Conservation (phyloP, 2,113 vertebrate genomes). For the Dicerorhinus sumatrensis region DNA sequence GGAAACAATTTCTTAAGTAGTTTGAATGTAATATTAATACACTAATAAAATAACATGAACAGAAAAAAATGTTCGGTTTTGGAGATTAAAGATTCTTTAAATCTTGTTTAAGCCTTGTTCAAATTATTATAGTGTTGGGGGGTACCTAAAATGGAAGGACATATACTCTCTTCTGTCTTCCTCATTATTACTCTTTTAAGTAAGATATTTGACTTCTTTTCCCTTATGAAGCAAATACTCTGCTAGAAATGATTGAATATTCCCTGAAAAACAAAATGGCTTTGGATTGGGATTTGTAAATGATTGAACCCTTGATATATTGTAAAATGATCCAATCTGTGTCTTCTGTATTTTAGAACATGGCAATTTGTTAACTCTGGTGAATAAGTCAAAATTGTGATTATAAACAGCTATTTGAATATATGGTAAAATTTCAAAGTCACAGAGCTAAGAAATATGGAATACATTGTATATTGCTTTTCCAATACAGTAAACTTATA, state of each 20-base stretch:
- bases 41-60: neutral
- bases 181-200: constrained; percentile 53
- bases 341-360: constrained; percentile 68
- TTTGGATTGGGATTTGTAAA: constrained; percentile 69
- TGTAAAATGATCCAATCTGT: constrained; percentile 63
- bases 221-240: constrained; percentile 81
- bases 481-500: constrained; percentile 73
- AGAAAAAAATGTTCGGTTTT: neutral
- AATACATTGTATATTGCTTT: constrained; percentile 86
- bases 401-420: constrained; percentile 80
- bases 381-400: constrained; percentile 72
- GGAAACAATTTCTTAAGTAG: neutral
- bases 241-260: constrained; percentile 64
- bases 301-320: constrained; percentile 39
- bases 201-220: constrained; percentile 64
- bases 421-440: constrained; percentile 73
- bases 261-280: constrained; percentile 64
- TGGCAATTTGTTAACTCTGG: constrained; percentile 74
- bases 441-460: constrained; percentile 73
- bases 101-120: constrained; percentile 2
- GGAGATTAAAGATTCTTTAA: constrained; percentile 5
- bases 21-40: constrained; percentile 4
- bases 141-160: constrained; percentile 40
- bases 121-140: constrained; percentile 39
- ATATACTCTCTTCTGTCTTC: constrained; percentile 44